Evolutionary conservation across 2,113 vertebrate genomes (phyloP).

Genomic region (Lanius collurio): DNA sequence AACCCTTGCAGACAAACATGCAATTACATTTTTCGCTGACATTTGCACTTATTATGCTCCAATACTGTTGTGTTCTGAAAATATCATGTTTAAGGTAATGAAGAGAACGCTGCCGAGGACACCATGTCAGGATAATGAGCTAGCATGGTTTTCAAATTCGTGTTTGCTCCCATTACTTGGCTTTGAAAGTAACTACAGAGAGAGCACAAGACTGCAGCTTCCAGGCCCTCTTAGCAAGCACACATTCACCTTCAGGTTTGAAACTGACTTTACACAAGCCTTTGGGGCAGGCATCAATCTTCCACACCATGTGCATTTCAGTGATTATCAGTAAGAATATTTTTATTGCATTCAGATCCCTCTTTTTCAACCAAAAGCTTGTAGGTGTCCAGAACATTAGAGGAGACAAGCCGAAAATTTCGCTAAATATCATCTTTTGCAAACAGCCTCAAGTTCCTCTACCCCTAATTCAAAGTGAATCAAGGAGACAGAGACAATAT

Average conservation of each 20-base stretch:
- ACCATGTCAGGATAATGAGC: neutral
- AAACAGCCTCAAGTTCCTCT: neutral
- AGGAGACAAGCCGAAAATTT: neutral
- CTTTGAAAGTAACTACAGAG: neutral
- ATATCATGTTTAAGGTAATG: neutral
- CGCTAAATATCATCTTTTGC: neutral
- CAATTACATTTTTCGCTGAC: neutral
- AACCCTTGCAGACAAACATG: neutral
- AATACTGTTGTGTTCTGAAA: neutral
- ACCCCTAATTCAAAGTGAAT: neutral
- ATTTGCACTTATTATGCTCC: neutral
- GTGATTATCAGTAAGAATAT: neutral
- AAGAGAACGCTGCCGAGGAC: neutral
- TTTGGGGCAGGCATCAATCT: neutral
- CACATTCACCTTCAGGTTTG: neutral
- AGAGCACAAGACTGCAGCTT: neutral
- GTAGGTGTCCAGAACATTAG: neutral
- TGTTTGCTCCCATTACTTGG: neutral
- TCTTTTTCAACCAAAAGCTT: neutral
- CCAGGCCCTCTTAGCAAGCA: neutral
- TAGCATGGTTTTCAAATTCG: neutral
- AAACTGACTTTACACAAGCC: neutral
- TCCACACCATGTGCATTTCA: accelerated
- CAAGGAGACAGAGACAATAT: neutral
- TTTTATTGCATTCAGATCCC: neutral